phyloP scores from a whole-genome alignment of 2,797 vertebrate genomes.

The Epinephelus malabaricus region DNA sequence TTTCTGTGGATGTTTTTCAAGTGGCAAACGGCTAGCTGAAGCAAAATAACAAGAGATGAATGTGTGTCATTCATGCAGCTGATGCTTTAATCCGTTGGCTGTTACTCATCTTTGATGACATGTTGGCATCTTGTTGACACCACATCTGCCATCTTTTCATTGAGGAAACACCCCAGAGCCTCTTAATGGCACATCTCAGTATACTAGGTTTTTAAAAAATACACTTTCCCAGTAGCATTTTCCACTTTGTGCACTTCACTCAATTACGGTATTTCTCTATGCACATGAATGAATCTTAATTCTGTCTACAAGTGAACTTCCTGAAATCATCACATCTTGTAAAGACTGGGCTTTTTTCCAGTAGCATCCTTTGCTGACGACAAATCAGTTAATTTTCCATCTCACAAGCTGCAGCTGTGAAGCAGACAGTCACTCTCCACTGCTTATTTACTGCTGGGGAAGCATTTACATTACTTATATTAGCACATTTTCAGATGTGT shows the following conservation, averaged over 20 bases:
- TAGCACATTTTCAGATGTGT: background rate
- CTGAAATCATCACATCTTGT: slow-evolving; percentile 13
- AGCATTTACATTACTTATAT: background rate
- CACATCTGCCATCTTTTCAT: slow-evolving; percentile 1
- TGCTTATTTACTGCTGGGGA: background rate
- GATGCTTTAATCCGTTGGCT: background rate
- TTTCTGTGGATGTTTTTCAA: background rate
- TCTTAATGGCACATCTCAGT: background rate
- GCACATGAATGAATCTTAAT: slow-evolving; percentile 27
- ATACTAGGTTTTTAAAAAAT: background rate
- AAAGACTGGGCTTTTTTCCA: background rate
- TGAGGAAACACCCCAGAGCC: background rate
- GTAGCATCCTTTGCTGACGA: slow-evolving; percentile 10
- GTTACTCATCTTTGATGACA: slow-evolving; percentile 2
- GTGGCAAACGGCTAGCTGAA: background rate
- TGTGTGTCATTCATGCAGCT: background rate
- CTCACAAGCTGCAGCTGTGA: slow-evolving; percentile 30
- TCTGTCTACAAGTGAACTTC: slow-evolving; percentile 28
- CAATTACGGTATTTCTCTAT: slow-evolving; percentile 10
- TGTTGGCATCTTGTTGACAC: slow-evolving; percentile 4
- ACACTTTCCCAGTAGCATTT: slow-evolving; percentile 22
- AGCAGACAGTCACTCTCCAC: background rate
- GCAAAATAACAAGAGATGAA: background rate
- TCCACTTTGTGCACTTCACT: slow-evolving; percentile 26
- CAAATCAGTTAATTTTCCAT: slow-evolving; percentile 49